Conservation (phyloP, 2,888 invertebrate genomes). For the Platerodrilus igneus region DNA sequence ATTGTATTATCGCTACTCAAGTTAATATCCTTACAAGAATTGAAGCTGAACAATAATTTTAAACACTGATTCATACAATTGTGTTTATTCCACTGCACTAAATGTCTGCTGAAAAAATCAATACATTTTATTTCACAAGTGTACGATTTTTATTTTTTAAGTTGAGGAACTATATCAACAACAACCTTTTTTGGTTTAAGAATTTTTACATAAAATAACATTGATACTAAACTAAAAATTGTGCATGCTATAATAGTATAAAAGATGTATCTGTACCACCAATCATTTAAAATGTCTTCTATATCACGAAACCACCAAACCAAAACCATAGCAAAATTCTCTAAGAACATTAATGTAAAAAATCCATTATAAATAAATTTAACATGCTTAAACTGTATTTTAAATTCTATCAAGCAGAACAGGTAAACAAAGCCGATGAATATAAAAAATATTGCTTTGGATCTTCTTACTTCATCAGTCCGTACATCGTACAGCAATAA, state of each 20-base stretch:
- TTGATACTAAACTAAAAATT: constrained; percentile 56
- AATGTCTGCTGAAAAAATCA: too few relatives aligned
- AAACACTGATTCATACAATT: too few relatives aligned
- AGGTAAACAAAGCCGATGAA: constrained; percentile 71
- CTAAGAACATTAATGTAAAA: constrained; percentile 59
- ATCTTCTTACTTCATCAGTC: constrained; percentile 46
- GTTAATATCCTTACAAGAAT: too few relatives aligned
- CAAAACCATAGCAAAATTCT: constrained; percentile 66
- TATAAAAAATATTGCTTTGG: constrained; percentile 56
- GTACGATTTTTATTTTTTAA: too few relatives aligned
- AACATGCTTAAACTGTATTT: constrained; percentile 69
- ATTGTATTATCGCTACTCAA: too few relatives aligned
- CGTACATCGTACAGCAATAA: constrained; percentile 63
- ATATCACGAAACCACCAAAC: constrained; percentile 60
- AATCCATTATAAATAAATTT: constrained; percentile 66
- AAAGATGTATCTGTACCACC: constrained; percentile 68
- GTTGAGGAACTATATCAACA: constrained; percentile 28
- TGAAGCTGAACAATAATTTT: too few relatives aligned
- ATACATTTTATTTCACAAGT: too few relatives aligned
- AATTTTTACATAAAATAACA: constrained; percentile 60
- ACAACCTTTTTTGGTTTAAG: constrained; percentile 56
- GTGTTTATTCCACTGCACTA: too few relatives aligned
- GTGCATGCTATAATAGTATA: constrained; percentile 58
- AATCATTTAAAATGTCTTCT: constrained; percentile 51
- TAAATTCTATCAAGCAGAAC: constrained; percentile 74